Evolutionary conservation across 2,888 invertebrate genomes (phyloP).

Genomic region (Strigamia maritima): DNA sequence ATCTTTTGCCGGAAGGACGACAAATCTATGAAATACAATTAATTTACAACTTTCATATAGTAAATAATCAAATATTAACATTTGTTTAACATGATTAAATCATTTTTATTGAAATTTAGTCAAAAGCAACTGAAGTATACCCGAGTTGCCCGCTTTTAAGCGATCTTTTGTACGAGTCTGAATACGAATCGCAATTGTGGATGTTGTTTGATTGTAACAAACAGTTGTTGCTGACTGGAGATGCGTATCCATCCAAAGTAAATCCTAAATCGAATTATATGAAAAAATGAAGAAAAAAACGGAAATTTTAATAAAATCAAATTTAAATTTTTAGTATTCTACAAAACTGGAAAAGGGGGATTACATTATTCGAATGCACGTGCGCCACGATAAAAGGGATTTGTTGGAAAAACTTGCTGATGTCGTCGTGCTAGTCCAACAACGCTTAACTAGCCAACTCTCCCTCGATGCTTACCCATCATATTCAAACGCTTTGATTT

Average conservation of each 20-base stretch:
- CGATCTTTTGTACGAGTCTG: constrained; percentile 88
- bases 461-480: constrained; percentile 71
- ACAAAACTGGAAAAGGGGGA: constrained; percentile 94
- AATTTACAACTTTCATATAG: constrained; percentile 77
- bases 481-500: constrained; percentile 64
- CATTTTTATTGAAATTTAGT: constrained; percentile 45
- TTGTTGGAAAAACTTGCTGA: constrained; percentile 81
- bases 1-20: constrained; percentile 78
- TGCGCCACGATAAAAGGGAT: constrained; percentile 84
- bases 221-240: constrained; percentile 77
- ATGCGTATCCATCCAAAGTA: constrained; percentile 77
- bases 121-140: constrained; percentile 77
- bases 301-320: constrained; percentile 65
- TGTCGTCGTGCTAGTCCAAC: constrained; percentile 69
- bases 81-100: neutral
- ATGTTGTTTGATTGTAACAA: constrained; percentile 91
- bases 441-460: constrained; percentile 65
- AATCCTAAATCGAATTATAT: no score
- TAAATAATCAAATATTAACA: constrained; percentile 43
- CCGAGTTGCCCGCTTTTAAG: constrained; percentile 76
- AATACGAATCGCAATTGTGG: constrained; percentile 95
- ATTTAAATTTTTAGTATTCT: constrained; percentile 70
- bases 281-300: no score
- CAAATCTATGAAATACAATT: constrained; percentile 88
- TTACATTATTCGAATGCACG: constrained; percentile 77